Evolutionary conservation across 2,888 invertebrate genomes (phyloP), one percentile per base, ranked within the genome.

Genomic region (Seira musarum): DNA sequence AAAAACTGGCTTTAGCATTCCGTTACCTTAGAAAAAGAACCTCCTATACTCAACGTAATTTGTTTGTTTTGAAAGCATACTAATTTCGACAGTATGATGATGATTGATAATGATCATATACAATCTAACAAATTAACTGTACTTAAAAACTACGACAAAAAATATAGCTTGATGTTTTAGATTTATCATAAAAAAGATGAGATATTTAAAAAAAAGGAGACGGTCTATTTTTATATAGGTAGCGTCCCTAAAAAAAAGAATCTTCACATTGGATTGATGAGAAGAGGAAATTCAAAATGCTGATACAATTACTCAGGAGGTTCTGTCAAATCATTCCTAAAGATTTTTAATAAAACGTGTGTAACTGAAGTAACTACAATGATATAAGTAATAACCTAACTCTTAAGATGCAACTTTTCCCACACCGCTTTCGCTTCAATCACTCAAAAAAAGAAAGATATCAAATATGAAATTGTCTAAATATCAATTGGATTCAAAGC

Each of bases 161-260:
- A 71, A 78, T 60, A 63, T 74, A 80, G 69, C 73, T 80, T 80
- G 66, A 69, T 70, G 74, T 69, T 63, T 69, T 49, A 57, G 69
- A 73, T 21, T 57, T 67, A 72, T 30, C 64, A 79, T 73, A 53
- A 79, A 68, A 61, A 63, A 76, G 19, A 66, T n/a, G 19, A 67
- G 61, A 75, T 35, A 53, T 17, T 53, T 53, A 35, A 66, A 73
- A 57, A 66, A 30, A 74, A 69, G 80, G 80, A 80, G 80, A 74
- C 80, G 69, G 66, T 80, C 80, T 80, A 80, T 80, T 80, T 80
- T 80, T 80, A 80, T 80, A 80, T 80, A 80, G 80, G 80, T 80
- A 80, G 80, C 73, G 80, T 80, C 80, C 80, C 80, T 70, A 21
- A 30, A 60, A 66, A 49, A 2, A 30, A 30, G 30, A 30, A n/a